A percentile compares a stretch with the other conserved stretches of the same genome.
Evolutionary conservation across 2,797 vertebrate species (phyloP).

Genomic region (Neomorphus geoffroyi): DNA sequence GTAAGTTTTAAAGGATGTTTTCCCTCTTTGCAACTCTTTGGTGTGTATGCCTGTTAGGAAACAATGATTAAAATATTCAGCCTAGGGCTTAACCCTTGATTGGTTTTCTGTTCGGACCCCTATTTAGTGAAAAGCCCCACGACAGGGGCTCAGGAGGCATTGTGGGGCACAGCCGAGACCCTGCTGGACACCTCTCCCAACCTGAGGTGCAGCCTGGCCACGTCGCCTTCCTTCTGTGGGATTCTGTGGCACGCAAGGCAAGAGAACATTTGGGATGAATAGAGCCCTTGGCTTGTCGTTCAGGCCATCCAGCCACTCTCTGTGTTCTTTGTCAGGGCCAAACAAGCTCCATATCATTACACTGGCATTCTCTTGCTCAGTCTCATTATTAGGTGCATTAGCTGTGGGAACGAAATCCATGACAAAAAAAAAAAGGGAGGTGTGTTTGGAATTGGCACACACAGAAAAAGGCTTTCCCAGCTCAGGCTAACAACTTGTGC

Average conservation of each 20-base stretch:
- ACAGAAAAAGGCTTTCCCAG: conserved; percentile 71
- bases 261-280: conserved; percentile 46
- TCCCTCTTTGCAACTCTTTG: not conserved
- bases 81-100: conserved; percentile 21
- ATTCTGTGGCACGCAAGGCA: not conserved
- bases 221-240: not conserved
- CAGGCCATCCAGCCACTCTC: conserved; percentile 63
- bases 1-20: conserved; percentile 52
- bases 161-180: not conserved
- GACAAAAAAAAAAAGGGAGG: conserved; percentile 56
- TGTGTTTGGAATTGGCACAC: conserved; percentile 72
- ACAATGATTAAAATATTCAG: conserved; percentile 25
- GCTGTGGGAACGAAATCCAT: conserved; percentile 79
- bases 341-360: conserved; percentile 73
- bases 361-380: conserved; percentile 59
- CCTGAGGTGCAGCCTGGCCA: not conserved
- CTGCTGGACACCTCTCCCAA: not conserved
- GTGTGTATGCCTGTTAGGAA: conserved; percentile 23
- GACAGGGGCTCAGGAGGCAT: not conserved
- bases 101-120: not conserved
- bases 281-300: conserved; percentile 49
- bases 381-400: conserved; percentile 77
- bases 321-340: conserved; percentile 75
- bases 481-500: conserved; percentile 76
- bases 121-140: not conserved